Evolutionary conservation across 2,888 invertebrate species (phyloP).

Genomic region (Plagodis dolabraria): DNA sequence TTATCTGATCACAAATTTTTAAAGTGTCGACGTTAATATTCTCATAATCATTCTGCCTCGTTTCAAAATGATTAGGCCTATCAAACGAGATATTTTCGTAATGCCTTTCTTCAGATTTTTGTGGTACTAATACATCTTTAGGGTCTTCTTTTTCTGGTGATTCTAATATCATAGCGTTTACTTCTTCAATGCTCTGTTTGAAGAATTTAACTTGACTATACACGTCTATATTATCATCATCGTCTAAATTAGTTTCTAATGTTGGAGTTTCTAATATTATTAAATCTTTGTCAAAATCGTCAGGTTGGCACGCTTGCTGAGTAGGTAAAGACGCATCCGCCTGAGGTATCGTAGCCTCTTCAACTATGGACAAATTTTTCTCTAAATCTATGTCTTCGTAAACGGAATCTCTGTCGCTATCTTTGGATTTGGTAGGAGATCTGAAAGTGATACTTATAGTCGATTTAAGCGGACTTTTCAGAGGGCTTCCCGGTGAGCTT

Average conservation of each 20-base stretch:
- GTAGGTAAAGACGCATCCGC: conserved; percentile 83
- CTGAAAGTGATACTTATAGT: conserved; percentile 90
- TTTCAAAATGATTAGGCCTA: background rate
- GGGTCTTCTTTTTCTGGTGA: conserved; percentile 57
- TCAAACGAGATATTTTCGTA: conserved; percentile 63
- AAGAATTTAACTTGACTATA: conserved; percentile 92
- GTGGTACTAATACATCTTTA: conserved; percentile 36
- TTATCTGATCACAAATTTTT: conserved; percentile 67
- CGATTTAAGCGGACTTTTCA: conserved; percentile 86
- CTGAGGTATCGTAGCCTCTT: conserved; percentile 83
- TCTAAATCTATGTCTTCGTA: conserved; percentile 85
- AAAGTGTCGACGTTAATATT: conserved; percentile 69
- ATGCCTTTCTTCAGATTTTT: conserved; percentile 43
- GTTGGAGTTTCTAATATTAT: conserved; percentile 85
- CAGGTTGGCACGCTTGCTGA: conserved; percentile 84
- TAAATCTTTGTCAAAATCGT: conserved; percentile 61
- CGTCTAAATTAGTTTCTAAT: conserved; percentile 71
- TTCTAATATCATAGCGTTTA: conserved; percentile 84
- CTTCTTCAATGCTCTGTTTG: conserved; percentile 89
- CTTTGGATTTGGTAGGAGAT: conserved; percentile 84
- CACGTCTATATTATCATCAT: conserved; percentile 73
- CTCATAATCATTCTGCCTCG: conserved; percentile 58
- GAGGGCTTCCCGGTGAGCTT: conserved; percentile 71
- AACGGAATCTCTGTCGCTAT: conserved; percentile 82
- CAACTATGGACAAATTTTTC: conserved; percentile 79